These are phyloP conservation scores for Ptilonorhynchus violaceus DNA, from an alignment of 2,113 vertebrate genomes.

Conservation along the genomic window DNA sequence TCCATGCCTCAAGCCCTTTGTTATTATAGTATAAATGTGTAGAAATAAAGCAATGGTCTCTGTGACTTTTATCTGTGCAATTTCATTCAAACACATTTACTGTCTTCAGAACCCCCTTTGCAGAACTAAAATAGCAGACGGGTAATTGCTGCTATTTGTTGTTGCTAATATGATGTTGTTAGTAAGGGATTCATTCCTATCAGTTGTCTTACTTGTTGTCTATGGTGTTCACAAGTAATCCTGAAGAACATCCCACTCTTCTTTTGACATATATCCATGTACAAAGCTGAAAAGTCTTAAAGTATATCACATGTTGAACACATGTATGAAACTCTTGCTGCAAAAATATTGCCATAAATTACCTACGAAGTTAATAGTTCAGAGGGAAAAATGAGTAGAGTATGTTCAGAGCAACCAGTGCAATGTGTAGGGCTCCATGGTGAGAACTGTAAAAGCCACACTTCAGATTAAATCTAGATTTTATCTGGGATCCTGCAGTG, in stretches of 20 bases:
- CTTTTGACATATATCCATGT: background rate
- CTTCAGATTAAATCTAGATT: background rate
- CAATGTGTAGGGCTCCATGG: background rate
- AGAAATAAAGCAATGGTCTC: background rate
- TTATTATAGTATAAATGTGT: background rate
- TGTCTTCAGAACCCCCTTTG: conserved; percentile 11
- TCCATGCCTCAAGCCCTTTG: background rate
- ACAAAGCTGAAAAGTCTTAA: background rate
- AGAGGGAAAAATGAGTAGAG: background rate
- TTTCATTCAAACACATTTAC: background rate
- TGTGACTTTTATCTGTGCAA: background rate
- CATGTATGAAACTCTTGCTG: background rate
- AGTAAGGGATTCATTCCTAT: background rate
- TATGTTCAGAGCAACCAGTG: background rate
- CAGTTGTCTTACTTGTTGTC: background rate
- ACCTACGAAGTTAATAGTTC: background rate
- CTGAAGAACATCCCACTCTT: background rate
- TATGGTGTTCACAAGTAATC: background rate
- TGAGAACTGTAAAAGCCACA: background rate
- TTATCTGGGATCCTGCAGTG: background rate
- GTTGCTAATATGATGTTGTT: background rate
- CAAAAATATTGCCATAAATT: background rate
- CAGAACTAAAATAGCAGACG: background rate
- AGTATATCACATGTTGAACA: background rate
- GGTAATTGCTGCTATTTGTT: conserved; percentile 23